Conservation (phyloP, 2,113 vertebrate species). For the Sorex fumeus region DNA sequence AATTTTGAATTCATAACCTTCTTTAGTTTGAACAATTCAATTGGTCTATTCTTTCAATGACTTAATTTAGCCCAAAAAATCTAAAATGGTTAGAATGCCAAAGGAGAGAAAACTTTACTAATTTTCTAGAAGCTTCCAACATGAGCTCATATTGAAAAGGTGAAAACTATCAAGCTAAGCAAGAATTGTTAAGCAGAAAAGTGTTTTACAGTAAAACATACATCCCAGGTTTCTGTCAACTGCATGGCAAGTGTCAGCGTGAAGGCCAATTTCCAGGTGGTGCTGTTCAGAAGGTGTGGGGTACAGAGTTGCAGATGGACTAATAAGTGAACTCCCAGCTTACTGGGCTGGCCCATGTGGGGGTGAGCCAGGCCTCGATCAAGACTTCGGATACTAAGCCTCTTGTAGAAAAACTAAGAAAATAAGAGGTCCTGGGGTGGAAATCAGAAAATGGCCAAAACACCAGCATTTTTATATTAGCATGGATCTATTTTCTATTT, state of each 20-base stretch:
- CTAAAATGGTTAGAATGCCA: slow-evolving; percentile 46
- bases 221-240: not conserved
- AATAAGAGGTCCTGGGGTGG: not conserved
- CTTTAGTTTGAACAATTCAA: slow-evolving; percentile 36
- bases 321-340: not conserved
- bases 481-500: not conserved
- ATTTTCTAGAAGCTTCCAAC: slow-evolving; percentile 62
- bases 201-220: slow-evolving; percentile 5
- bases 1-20: slow-evolving; percentile 18
- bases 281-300: not conserved
- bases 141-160: slow-evolving; percentile 57
- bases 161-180: slow-evolving; percentile 45
- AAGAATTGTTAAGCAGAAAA: not conserved
- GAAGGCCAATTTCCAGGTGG: not conserved
- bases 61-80: slow-evolving; percentile 64
- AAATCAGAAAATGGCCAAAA: not conserved
- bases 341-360: not conserved
- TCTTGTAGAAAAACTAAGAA: not conserved
- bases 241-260: not conserved
- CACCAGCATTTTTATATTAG: not conserved
- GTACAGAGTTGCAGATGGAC: not conserved
- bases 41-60: slow-evolving; percentile 58
- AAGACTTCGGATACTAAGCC: not conserved
- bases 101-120: slow-evolving; percentile 60
- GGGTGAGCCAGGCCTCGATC: not conserved